These are phyloP conservation scores for Collichthys lucidus DNA, from an alignment of 2,113 vertebrate genomes.

Conservation along the genomic window DNA sequence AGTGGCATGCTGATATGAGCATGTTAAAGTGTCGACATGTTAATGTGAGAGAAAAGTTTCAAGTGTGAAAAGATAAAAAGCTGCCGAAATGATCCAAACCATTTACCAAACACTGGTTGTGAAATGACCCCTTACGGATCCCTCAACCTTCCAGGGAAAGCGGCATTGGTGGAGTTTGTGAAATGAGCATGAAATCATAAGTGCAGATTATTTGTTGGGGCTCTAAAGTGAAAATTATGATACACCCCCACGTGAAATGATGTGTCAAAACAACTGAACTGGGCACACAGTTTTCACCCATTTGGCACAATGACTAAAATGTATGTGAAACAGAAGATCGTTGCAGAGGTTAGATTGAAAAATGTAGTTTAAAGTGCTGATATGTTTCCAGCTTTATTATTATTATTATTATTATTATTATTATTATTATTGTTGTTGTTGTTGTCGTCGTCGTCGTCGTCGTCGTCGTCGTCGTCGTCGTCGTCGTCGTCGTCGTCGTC, in stretches of 20 bases:
- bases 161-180: conserved; percentile 1
- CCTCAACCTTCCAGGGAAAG: conserved; percentile 34
- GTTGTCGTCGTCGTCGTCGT: too few relatives aligned
- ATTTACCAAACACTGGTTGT: conserved; percentile 41
- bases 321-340: not conserved
- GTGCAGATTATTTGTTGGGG: conserved; percentile 22
- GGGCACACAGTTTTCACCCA: not conserved
- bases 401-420: too few relatives aligned
- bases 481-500: too few relatives aligned
- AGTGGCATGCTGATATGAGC: conserved; percentile 59
- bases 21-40: conserved; percentile 55
- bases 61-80: conserved; percentile 65
- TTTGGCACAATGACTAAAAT: not conserved
- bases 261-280: not conserved
- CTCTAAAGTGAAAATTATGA: conserved; percentile 6
- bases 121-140: conserved; percentile 34
- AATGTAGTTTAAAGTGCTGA: not conserved
- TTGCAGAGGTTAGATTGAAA: not conserved
- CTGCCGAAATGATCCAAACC: conserved; percentile 52
- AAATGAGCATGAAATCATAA: conserved; percentile 40
- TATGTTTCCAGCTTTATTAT: not conserved
- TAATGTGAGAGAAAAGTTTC: conserved; percentile 60
- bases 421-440: too few relatives aligned
- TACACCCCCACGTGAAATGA: not conserved
- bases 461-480: too few relatives aligned